Base-by-base conservation (phyloP, 2,113 vertebrate genomes). In the Verasper variegatus region DNA sequence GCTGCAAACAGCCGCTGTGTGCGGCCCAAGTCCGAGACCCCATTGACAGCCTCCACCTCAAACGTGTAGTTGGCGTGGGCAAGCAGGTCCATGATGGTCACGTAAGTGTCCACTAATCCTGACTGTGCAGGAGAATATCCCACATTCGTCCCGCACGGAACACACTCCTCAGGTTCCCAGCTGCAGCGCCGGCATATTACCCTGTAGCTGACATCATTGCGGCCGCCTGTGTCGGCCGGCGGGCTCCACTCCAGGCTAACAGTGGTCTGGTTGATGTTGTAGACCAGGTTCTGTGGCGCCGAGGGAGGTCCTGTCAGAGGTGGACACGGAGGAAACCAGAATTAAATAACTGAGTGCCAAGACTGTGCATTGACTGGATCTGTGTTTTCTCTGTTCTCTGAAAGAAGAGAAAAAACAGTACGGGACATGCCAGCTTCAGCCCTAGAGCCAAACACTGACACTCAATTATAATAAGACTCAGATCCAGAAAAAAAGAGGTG, bases 191-290 rank as follows among this genome's bases (percentile, higher is more conserved):
- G 96, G 91, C 98, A 99, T 67, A 97, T 74, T 75, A 99, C 93
- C 86, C 97, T 93, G 95, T 98, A 99, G 85, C 96, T 99, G 88
- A 98, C 97, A n/a, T 99, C 98, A 0, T 94, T 96, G 60, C 98
- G 96, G 76, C 98, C 97, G 1, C 97, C 97, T 0, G 95, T 96
- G 92, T 99, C 98, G 0, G 97, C 97, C 7, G 98, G 97, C 57
- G 97, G 97, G 89, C 95, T 95, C 98, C 97, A 99, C 89, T 99
- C 98, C 90, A 99, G 94, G 91, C 94, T 96, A 57, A 99, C 96
- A 0, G 96, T 97, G 80, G 97, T 99, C 93, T 99, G 97, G 94
- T 99, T 99, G 95, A 98, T 99, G 93, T 98, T 99, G 95, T 97
- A 99, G 93, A 99, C 98, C 87, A 99, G 95, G 93, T 99, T 99